Evolutionary conservation across 2,888 invertebrate species (phyloP).

Genomic region (Tetrapedia diversipes): DNA sequence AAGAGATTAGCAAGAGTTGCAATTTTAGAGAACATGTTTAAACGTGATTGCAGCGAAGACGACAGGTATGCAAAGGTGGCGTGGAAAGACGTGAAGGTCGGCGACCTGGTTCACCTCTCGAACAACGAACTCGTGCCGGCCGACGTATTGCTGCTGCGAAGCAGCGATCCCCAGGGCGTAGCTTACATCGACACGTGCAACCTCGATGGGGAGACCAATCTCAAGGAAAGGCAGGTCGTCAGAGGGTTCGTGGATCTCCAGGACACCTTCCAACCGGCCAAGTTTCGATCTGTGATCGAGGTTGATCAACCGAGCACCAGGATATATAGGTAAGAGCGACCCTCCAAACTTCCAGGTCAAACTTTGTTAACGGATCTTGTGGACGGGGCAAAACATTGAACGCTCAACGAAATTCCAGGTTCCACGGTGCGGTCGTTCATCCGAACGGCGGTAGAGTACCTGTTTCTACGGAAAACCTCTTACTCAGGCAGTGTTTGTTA

Average conservation of each 20-base stretch:
- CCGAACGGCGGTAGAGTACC: slow-evolving; percentile 91
- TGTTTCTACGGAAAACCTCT: slow-evolving; percentile 93
- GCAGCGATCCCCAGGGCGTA: slow-evolving; percentile 93
- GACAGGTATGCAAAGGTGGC: slow-evolving; percentile 92
- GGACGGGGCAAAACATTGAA: too few species aligned
- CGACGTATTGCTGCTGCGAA: slow-evolving; percentile 94
- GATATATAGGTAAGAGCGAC: slow-evolving; percentile 88
- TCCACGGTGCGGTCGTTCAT: slow-evolving; percentile 94
- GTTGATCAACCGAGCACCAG: slow-evolving; percentile 98
- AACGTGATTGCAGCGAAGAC: slow-evolving; percentile 86
- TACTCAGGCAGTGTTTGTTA: slow-evolving; percentile 96
- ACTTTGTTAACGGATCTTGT: too few species aligned
- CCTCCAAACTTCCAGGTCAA: too few species aligned
- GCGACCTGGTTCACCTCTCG: slow-evolving; percentile 96
- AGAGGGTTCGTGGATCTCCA: slow-evolving; percentile 90
- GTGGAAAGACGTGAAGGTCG: slow-evolving; percentile 96
- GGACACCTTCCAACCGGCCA: slow-evolving; percentile 89
- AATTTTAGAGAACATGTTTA: slow-evolving; percentile 11
- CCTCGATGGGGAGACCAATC: slow-evolving; percentile 97
- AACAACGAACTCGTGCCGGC: slow-evolving; percentile 99
- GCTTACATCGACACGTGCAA: slow-evolving; percentile 98
- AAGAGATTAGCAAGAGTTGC: neutral
- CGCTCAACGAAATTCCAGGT: slow-evolving; percentile 81
- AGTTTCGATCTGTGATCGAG: slow-evolving; percentile 93
- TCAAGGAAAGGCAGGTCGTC: slow-evolving; percentile 95